Evolutionary conservation across 2,888 invertebrate genomes (phyloP).

Genomic region (Matsumyia berberina): DNA sequence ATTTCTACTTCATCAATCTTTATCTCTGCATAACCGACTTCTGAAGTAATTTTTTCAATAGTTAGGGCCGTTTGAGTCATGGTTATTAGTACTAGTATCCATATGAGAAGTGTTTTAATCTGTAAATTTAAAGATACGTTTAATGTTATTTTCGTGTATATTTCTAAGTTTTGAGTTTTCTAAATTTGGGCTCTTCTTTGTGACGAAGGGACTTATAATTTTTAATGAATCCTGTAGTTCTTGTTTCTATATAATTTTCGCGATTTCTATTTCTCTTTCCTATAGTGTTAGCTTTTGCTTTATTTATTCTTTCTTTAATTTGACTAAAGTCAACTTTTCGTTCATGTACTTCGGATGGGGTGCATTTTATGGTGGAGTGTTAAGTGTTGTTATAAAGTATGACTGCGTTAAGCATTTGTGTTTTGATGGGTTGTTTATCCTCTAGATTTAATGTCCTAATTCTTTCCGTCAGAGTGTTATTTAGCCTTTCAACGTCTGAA

Average conservation of each 20-base stretch:
- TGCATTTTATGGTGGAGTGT: constrained; percentile 11
- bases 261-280: constrained; percentile 2
- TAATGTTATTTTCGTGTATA: constrained; percentile 1
- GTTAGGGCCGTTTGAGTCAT: neutral
- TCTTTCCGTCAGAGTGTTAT: neutral
- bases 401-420: constrained; percentile 8
- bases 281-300: constrained; percentile 8
- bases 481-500: constrained; percentile 17
- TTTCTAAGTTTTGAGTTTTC: neutral
- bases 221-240: constrained; percentile 8
- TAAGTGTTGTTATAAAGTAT: neutral
- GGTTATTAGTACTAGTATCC: neutral
- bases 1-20: constrained; percentile 1
- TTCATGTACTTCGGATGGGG: neutral
- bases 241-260: constrained; percentile 9
- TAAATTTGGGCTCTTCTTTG: constrained; percentile 17
- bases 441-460: constrained; percentile 13
- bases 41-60: constrained; percentile 9
- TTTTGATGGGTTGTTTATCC: constrained; percentile 16
- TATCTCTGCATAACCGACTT: constrained; percentile 2
- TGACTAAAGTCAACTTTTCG: constrained; percentile 7
- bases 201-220: constrained; percentile 19
- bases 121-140: constrained; percentile 6
- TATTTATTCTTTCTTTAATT: constrained; percentile 11
- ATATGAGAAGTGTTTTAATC: constrained; percentile 10